Evolutionary conservation across 2,888 invertebrate species (phyloP), one percentile per base, ranked within the genome.

Genomic region (Apamea epomidion): DNA sequence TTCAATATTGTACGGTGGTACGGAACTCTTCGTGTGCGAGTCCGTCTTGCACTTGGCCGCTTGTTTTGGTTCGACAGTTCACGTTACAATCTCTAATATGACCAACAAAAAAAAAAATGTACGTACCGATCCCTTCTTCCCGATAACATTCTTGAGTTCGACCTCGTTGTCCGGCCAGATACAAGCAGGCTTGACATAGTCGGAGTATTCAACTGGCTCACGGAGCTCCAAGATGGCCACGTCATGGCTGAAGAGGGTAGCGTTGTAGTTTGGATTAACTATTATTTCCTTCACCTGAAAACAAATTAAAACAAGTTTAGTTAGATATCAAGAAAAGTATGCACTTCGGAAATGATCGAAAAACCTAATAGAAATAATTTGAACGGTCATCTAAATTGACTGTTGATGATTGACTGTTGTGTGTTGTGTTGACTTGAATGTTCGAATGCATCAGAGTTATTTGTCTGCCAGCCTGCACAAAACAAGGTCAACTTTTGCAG

Each of bases 141-240:
- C 97, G 48, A 97, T 94, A 74, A 97, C 95, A 73, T 95, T 93
- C 62, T 90, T 93, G 21, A 97, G 92, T 0, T 95, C 95, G 0
- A 92, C 88, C 71, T 94, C 91, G 87, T 94, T 93, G 51, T 97
- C 97, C 0, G 96, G 96, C 98, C 98, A 98, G n/a, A 98, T 94
- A 88, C 98, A 98, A 18, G 97, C 97, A 0, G 98, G 97, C 48
- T 97, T 94, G 69, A 98, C 97, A 90, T 95, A 97, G 82, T 97
- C 96, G 0, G 97, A 96, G 91, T 97, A 97, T 16, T 95, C 92
- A 0, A 97, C 96, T 0, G 94, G 90, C 69, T 97, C 97, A 0
- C 96, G 93, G 60, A 98, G 93, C 60, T 94, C 95, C 76, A 98
- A 91, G n/a, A 98, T 94, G 2, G 97, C 97, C 60, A 98, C 93